Evolutionary conservation across 2,797 vertebrate species (phyloP).

Genomic region (Geotrypetes seraphini): DNA sequence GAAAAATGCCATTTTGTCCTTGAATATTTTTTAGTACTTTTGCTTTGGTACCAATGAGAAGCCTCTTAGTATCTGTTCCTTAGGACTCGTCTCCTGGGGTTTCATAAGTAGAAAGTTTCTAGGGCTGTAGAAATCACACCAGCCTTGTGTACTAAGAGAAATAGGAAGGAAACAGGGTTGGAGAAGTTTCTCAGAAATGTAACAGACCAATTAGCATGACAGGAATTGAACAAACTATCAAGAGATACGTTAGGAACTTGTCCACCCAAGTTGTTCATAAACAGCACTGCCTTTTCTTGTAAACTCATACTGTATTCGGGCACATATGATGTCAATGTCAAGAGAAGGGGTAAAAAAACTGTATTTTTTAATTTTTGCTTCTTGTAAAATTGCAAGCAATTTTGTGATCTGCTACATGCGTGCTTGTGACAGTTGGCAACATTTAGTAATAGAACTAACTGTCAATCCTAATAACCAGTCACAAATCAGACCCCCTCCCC

Average conservation of each 20-base stretch:
- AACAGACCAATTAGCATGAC: constrained; percentile 19
- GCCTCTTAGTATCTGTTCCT: too few species aligned
- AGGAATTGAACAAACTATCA: constrained; percentile 25
- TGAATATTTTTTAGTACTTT: too few species aligned
- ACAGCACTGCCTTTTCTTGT: neutral
- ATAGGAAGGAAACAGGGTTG: constrained; percentile 31
- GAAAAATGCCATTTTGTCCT: too few species aligned
- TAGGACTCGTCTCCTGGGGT: too few species aligned
- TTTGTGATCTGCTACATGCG: neutral
- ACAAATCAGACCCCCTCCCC: too few species aligned
- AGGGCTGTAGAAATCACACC: too few species aligned
- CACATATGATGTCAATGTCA: neutral
- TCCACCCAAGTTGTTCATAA: constrained; percentile 17
- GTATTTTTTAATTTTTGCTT: neutral
- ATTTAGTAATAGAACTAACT: too few species aligned
- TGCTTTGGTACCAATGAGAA: too few species aligned
- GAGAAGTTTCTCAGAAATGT: constrained; percentile 38
- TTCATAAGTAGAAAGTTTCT: too few species aligned
- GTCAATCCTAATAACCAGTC: too few species aligned
- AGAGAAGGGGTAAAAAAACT: constrained; percentile 10
- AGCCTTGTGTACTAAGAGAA: too few species aligned
- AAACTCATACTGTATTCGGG: constrained; percentile 1
- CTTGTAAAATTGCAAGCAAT: constrained; percentile 1
- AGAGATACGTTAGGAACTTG: constrained; percentile 25
- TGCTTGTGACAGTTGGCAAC: too few species aligned